These are phyloP conservation scores for Grammomys dolichurus DNA, from an alignment of 2,113 vertebrate species.

Conservation along the genomic window DNA sequence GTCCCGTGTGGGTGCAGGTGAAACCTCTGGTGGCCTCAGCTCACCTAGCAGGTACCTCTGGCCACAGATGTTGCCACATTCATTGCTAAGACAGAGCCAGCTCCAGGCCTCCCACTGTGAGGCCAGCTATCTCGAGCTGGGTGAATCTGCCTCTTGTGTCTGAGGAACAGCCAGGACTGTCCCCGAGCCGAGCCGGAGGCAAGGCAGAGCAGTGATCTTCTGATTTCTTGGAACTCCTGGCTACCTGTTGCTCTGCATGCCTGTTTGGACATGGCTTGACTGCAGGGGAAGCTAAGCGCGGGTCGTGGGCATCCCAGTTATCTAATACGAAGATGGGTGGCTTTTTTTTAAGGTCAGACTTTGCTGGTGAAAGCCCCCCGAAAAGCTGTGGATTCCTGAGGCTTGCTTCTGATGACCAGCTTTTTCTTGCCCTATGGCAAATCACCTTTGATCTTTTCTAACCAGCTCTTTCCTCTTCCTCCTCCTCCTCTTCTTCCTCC, in stretches of 20 bases:
- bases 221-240: neutral
- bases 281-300: neutral
- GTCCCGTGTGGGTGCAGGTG: neutral
- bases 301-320: neutral
- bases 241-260: neutral
- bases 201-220: neutral
- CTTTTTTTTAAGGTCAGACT: neutral
- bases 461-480: neutral
- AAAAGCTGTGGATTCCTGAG: neutral
- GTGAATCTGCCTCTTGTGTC: neutral
- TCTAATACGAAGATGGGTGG: neutral
- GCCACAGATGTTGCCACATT: neutral
- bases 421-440: too few species aligned
- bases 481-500: too few species aligned
- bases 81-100: neutral
- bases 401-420: neutral
- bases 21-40: neutral
- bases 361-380: neutral
- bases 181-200: neutral
- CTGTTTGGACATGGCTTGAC: neutral
- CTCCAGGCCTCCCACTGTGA: neutral
- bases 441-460: neutral
- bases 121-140: neutral
- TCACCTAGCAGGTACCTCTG: neutral
- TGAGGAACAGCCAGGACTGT: neutral